These are phyloP conservation scores for Anarrhichthys ocellatus DNA, from an alignment of 2,113 vertebrate species.

Conservation along the genomic window DNA sequence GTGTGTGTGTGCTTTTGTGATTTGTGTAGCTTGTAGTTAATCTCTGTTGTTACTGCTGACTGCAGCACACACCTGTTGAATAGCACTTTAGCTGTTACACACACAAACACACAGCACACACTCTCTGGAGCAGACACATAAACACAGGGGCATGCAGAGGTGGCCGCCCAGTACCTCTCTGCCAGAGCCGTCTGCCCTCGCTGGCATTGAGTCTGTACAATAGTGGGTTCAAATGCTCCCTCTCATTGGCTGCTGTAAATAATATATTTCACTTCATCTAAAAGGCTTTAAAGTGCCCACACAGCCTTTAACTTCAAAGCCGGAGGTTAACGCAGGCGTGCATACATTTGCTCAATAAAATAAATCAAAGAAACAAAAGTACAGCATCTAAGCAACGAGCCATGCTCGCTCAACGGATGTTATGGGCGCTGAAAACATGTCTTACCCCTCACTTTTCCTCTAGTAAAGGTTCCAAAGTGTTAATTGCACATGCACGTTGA, in stretches of 20 bases:
- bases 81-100: slow-evolving; percentile 48
- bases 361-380: slow-evolving; percentile 32
- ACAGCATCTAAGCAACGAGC: slow-evolving; percentile 21
- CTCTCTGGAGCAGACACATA: slow-evolving; percentile 33
- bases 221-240: slow-evolving; percentile 3
- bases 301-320: slow-evolving; percentile 57
- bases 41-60: slow-evolving; percentile 54
- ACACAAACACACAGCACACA: not conserved
- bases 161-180: slow-evolving; percentile 49
- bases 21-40: slow-evolving; percentile 43
- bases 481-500: slow-evolving; percentile 47
- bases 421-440: slow-evolving; percentile 44
- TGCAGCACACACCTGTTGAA: slow-evolving; percentile 59
- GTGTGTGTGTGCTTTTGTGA: slow-evolving; percentile 29
- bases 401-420: slow-evolving; percentile 50
- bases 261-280: slow-evolving; percentile 44
- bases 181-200: slow-evolving; percentile 45
- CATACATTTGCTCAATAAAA: slow-evolving; percentile 48
- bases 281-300: slow-evolving; percentile 53
- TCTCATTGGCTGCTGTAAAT: slow-evolving; percentile 48
- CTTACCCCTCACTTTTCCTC: slow-evolving; percentile 50
- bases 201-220: slow-evolving; percentile 33
- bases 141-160: slow-evolving; percentile 49
- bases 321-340: slow-evolving; percentile 32
- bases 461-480: slow-evolving; percentile 52